Percentiles rank a stretch among this genome's conserved stretches.
These are phyloP conservation scores for Semotilus atromaculatus DNA, from an alignment of 2,797 vertebrate species.

Conservation along the genomic window DNA sequence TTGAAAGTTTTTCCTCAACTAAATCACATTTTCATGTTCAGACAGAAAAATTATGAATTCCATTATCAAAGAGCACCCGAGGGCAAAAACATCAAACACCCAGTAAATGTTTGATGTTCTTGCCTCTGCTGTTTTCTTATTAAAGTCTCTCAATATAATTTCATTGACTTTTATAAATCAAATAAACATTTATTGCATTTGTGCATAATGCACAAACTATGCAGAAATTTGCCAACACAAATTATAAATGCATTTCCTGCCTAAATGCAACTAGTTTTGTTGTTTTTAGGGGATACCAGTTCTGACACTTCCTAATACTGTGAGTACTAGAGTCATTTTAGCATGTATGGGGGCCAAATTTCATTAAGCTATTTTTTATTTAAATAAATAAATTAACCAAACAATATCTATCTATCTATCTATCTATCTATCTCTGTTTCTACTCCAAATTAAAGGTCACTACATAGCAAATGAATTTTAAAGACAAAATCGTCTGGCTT, in stretches of 20 bases:
- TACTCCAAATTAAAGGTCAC: too few relatives aligned
- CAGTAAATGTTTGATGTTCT: neutral
- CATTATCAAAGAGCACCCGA: conserved; percentile 1
- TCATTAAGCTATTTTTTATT: too few relatives aligned
- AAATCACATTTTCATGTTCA: neutral
- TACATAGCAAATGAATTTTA: too few relatives aligned
- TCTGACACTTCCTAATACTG: neutral
- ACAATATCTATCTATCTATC: neutral
- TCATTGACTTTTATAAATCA: neutral
- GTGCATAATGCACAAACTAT: neutral
- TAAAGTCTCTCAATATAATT: neutral
- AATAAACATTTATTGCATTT: neutral
- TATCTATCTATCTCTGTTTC: neutral
- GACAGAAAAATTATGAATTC: neutral
- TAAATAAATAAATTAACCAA: too few relatives aligned
- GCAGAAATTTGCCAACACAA: neutral
- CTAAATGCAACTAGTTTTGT: neutral
- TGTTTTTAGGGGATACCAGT: neutral
- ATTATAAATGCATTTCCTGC: neutral
- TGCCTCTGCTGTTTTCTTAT: neutral
- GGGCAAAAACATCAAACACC: conserved; percentile 10
- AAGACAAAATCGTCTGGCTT: too few relatives aligned
- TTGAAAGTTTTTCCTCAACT: neutral
- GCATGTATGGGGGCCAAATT: neutral
- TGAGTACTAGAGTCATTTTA: neutral